Base-by-base conservation (phyloP, 2,888 invertebrate species). In the Hirtodrosophila alboralis region DNA sequence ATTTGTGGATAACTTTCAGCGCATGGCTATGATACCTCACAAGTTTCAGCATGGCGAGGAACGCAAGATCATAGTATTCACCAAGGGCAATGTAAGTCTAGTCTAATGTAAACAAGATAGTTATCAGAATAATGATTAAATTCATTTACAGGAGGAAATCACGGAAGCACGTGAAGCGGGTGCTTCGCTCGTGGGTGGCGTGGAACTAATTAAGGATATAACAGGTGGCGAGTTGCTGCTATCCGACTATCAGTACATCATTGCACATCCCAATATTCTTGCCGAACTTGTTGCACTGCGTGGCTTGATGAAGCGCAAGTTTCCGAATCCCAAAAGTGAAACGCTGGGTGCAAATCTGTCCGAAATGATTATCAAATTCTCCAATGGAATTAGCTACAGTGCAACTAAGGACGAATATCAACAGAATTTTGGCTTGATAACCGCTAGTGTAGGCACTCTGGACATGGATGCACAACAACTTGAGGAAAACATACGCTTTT, bases 261-360 rank as follows among this genome's bases (percentile, higher is more conserved):
- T 97, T 9, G 95, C 96, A 0, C 96, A 97, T 91, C 94, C 95
- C 0, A 94, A 95, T 86, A 95, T 97, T 62, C 89, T 96, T 41
- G 93, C 95, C 0, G 96, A 97, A 45, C 86, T 97, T 28, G 93
- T 95, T 1, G 92, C 93, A 0, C 91, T 97, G 53, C 92, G 96
- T 64, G 97, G 96, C 1, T 87, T 97, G 36, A 91, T 97, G 92
- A 96, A 95, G 83, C 93, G 91, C 62, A 93, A 93, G 77, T 96
- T 96, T 89, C 97, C 97, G 0, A 94, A 92, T 77, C 90, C 93
- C 0, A 92, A 92, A 79, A 70, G 80, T 30, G 96, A 95, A 30
- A 95, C 95, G 1, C 86, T 97, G 13, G 93, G 94, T 49, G 67
- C 91, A 0, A 93, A 97, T 89, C 88, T 97, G 0, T 89, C 87